Conservation (phyloP, 2,797 vertebrate genomes). For the Rhabdomys pumilio region DNA sequence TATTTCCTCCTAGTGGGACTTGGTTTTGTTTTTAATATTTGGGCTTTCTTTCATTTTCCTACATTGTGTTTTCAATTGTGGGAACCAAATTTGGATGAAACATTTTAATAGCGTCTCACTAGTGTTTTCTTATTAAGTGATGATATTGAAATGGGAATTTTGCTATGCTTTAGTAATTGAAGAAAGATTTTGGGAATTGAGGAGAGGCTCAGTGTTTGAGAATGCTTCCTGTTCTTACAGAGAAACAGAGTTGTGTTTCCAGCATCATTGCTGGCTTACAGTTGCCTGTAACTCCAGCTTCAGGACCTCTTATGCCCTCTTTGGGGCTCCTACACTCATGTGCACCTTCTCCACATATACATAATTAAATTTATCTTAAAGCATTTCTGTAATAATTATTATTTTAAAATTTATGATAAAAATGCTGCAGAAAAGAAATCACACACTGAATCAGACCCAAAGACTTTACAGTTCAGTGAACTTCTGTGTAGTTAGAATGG, state of each 20-base stretch:
- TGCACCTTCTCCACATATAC: not conserved
- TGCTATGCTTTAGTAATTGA: conserved; percentile 57
- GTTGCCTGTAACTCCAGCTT: not conserved
- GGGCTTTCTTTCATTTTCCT: conserved; percentile 48
- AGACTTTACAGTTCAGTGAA: not conserved
- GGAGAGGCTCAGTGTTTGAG: not conserved
- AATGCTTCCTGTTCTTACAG: not conserved
- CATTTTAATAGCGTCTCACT: conserved; percentile 54
- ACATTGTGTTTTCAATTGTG: conserved; percentile 34
- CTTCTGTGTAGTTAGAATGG: not conserved
- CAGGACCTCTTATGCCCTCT: not conserved
- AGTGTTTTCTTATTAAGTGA: conserved; percentile 12
- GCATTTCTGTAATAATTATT: not conserved
- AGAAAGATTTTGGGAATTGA: not conserved
- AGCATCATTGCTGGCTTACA: not conserved
- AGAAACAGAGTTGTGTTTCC: not conserved
- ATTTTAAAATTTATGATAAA: not conserved
- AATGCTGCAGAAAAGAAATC: not conserved
- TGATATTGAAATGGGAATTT: conserved; percentile 38
- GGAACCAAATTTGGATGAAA: conserved; percentile 41
- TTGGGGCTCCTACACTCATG: not conserved
- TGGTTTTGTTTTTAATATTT: conserved; percentile 24
- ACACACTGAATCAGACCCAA: not conserved
- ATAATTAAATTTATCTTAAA: not conserved
- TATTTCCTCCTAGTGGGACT: not conserved